A percentile compares a stretch with the other conserved stretches of the same genome.
These are phyloP conservation scores for Saturnia japonica DNA, from an alignment of 2,888 invertebrate species.

Conservation along the genomic window DNA sequence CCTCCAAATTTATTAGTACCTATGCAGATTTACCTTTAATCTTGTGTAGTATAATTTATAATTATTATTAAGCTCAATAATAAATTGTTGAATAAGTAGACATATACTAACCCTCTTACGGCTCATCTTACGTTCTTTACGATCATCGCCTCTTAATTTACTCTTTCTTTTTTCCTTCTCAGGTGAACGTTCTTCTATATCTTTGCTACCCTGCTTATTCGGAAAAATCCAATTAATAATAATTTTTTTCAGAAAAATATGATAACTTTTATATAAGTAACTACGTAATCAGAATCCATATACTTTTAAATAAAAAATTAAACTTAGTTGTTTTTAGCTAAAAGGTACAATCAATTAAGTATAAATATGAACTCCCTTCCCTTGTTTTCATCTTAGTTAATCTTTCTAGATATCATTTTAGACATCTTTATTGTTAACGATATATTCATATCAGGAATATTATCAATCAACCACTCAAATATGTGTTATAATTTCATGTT, in stretches of 20 bases:
- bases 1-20: not conserved
- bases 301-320: slow-evolving; percentile 3
- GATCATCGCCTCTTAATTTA: slow-evolving; percentile 76
- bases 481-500: not conserved
- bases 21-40: not conserved
- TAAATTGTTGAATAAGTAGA: slow-evolving; percentile 2
- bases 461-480: not conserved
- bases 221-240: slow-evolving; percentile 50
- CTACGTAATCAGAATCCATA: slow-evolving; percentile 22
- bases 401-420: slow-evolving; percentile 6
- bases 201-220: slow-evolving; percentile 80
- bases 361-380: slow-evolving; percentile 23
- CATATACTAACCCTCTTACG: slow-evolving; percentile 86
- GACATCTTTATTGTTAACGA: not conserved
- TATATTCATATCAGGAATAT: not conserved
- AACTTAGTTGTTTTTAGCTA: slow-evolving; percentile 39
- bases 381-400: not conserved
- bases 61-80: not conserved
- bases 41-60: not conserved
- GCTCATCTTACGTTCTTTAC: slow-evolving; percentile 91
- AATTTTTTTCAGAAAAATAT: slow-evolving; percentile 17
- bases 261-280: slow-evolving; percentile 17
- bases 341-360: slow-evolving; percentile 64
- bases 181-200: slow-evolving; percentile 82
- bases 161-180: slow-evolving; percentile 90